Percentiles rank a stretch among this genome's conserved stretches.
Conservation (phyloP, 1,140 invertebrate species). For the Lerema accius region DNA sequence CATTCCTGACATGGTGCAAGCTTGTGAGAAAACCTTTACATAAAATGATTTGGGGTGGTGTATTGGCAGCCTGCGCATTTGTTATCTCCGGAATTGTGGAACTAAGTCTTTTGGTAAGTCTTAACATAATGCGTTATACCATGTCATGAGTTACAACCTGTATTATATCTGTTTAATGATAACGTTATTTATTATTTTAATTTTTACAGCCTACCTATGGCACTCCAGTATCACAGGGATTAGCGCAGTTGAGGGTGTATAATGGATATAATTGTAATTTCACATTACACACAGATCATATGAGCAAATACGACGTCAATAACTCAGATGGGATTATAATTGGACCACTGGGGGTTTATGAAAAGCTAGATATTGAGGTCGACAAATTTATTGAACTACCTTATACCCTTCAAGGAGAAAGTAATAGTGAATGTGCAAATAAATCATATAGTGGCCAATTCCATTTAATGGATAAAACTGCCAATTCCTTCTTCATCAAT, state of each 20-base stretch:
- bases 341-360: slow-evolving; percentile 56
- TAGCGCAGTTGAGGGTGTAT: slow-evolving; percentile 70
- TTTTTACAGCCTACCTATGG: slow-evolving; percentile 73
- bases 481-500: slow-evolving; percentile 79
- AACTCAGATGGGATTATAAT: slow-evolving; percentile 40
- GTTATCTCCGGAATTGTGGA: slow-evolving; percentile 94
- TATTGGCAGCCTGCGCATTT: slow-evolving; percentile 93
- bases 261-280: slow-evolving; percentile 72
- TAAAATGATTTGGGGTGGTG: slow-evolving; percentile 92
- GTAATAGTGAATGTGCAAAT: slow-evolving; percentile 49
- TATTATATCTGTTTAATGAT: slow-evolving; percentile 2
- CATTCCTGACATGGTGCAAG: slow-evolving; percentile 91
- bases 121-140: not conserved
- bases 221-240: slow-evolving; percentile 65
- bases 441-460: slow-evolving; percentile 49
- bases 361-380: slow-evolving; percentile 59
- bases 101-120: slow-evolving; percentile 87
- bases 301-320: slow-evolving; percentile 30
- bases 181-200: slow-evolving; percentile 23
- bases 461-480: slow-evolving; percentile 59
- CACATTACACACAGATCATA: slow-evolving; percentile 44
- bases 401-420: slow-evolving; percentile 54
- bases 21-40: slow-evolving; percentile 92
- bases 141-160: not conserved
- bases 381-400: slow-evolving; percentile 52